Evolutionary conservation across 2,888 invertebrate genomes (phyloP).

Genomic region (Parthenolecanium corni): DNA sequence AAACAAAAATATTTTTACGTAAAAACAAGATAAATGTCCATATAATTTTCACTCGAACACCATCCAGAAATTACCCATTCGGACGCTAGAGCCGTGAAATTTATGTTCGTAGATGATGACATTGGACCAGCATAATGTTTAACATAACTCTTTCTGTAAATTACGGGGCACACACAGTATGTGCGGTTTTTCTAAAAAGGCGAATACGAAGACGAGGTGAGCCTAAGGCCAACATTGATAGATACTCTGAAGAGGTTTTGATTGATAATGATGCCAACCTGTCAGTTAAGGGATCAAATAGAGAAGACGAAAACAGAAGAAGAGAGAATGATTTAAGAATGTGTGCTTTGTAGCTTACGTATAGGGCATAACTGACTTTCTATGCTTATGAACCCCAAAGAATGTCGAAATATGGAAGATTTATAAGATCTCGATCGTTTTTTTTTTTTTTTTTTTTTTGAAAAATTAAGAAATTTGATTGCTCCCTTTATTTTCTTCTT

Average conservation of each 20-base stretch:
- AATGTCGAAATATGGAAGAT: slow-evolving; percentile 12
- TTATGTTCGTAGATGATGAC: slow-evolving; percentile 28
- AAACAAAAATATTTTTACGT: background rate
- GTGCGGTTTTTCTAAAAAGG: slow-evolving; percentile 6
- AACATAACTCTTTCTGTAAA: slow-evolving; percentile 27
- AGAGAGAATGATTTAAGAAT: background rate
- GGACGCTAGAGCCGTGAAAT: slow-evolving; percentile 14
- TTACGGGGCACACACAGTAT: slow-evolving; percentile 18
- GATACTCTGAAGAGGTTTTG: slow-evolving; percentile 25
- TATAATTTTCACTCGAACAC: slow-evolving; percentile 25
- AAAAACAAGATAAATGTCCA: slow-evolving; percentile 24
- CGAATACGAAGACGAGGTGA: background rate
- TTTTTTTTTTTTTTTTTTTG: slow-evolving; percentile 1
- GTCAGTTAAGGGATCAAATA: slow-evolving; percentile 28
- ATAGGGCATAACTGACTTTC: slow-evolving; percentile 8
- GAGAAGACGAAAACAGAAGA: background rate
- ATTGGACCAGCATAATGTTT: slow-evolving; percentile 23
- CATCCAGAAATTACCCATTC: slow-evolving; percentile 22
- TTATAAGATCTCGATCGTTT: slow-evolving; percentile 21
- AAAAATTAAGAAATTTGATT: slow-evolving; percentile 19
- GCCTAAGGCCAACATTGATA: slow-evolving; percentile 23
- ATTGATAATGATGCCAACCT: slow-evolving; percentile 28
- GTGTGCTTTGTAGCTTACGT: background rate
- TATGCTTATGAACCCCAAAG: background rate
- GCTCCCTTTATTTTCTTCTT: background rate